phyloP scores from a whole-genome alignment of 2,113 vertebrate genomes.

The Rhinoderma darwinii region DNA sequence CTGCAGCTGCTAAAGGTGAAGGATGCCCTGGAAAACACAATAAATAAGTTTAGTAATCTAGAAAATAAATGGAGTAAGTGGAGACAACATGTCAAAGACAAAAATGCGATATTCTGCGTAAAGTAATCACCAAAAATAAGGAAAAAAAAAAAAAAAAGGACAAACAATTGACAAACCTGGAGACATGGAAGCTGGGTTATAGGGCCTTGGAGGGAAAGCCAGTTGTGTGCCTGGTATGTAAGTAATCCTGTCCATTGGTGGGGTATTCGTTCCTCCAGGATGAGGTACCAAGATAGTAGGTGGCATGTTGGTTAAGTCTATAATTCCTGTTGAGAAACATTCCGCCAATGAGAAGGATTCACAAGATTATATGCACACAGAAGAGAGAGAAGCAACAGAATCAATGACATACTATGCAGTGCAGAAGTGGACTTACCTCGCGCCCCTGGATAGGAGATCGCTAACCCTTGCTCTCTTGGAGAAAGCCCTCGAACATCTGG shows the following conservation, averaged over 20 bases:
- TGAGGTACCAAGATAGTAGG: conserved; percentile 98
- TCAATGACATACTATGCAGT: not conserved
- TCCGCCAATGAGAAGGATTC: not conserved
- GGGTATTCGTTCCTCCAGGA: conserved; percentile 91
- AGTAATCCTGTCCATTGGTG: conserved; percentile 95
- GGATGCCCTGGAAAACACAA: conserved; percentile 78
- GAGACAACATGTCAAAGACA: not conserved
- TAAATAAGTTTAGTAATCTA: not conserved
- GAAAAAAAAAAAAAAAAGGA: not conserved
- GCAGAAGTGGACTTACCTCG: conserved; percentile 76
- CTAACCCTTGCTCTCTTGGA: conserved; percentile 86
- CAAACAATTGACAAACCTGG: conserved; percentile 81
- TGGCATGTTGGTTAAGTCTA: conserved; percentile 98
- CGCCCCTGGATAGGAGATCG: conserved; percentile 85
- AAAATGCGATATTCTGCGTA: not conserved
- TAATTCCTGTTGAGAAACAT: conserved; percentile 88
- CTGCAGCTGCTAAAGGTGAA: conserved; percentile 80
- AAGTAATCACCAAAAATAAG: not conserved
- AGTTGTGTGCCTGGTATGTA: conserved; percentile 95
- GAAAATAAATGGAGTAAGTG: not conserved
- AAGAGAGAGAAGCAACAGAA: not conserved
- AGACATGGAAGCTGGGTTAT: conserved; percentile 93
- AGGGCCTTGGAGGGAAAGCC: conserved; percentile 91
- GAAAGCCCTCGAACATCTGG: conserved; percentile 90
- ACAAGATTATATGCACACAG: not conserved